Evolutionary conservation across 2,113 vertebrate species (phyloP), one percentile per base, ranked within the genome.

Genomic region (Brachyhypopomus gauderio): DNA sequence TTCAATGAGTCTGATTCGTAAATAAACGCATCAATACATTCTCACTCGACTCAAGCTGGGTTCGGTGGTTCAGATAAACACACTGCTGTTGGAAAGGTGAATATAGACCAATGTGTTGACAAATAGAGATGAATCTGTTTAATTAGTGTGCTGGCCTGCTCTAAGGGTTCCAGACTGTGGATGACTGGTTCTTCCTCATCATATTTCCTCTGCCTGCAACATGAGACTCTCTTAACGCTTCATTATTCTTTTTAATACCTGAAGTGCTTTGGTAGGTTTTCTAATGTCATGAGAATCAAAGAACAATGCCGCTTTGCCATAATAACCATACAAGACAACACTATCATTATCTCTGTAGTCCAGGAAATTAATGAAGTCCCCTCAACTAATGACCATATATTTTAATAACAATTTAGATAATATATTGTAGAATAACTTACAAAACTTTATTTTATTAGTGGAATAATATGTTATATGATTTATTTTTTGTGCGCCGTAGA

Each of bases 1-100:
- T 89, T 92, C 86, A 89, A 87, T 88, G 88, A 90, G 88, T 90
- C 75, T 52, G 88, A 90, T 91, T 92, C 92, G 88, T 91, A 90
- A 90, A 89, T 90, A 89, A 86, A 88, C 60, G 63, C 48, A 19
- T 66, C 66, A 72, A 64, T 76, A 56, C 62, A 71, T 76, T 76
- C 41, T 59, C 66, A 14, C 30, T 48, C n/a, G 66, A 38, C 77
- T 76, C 66, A 59, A 79, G 41, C 71, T 63, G 64, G 72, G 62
- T 41, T 74, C 67, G 66, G 71, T 12, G 25, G 30, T 74, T 76
- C 72, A 72, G 58, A 63, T 76, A 82, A 82, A 79, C 77, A 78
- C n/a, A 20, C 23, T 38, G 66, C 45, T 59, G 38, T 72, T 59
- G 55, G 66, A 25, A 20, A 82, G 71, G 74, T 64, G 34, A 72